Evolutionary conservation across 2,797 vertebrate species (phyloP), one percentile per base, ranked within the genome.

Genomic region (Triplophysa yarkandensis): DNA sequence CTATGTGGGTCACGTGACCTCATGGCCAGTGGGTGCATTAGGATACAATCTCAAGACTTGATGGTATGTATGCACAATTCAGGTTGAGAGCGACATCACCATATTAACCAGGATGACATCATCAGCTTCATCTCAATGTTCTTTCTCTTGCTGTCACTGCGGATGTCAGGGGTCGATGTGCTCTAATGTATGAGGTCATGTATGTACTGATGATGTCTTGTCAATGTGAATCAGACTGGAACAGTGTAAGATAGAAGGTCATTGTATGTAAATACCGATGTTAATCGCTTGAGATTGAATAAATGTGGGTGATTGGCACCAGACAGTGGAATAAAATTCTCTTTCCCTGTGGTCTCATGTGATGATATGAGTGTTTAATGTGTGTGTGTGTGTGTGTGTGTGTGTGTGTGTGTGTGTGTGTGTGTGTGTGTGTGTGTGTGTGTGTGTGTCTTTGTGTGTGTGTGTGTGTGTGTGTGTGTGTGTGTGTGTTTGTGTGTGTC

Each of bases 241-340:
- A 73, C 62, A 13, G 7, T 63, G 7, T 58, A 34, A 64, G 25
- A 4, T 6, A 48, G 55, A 23, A 65, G 48, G 23, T 28, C 13
- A 65, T 44, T 73, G 71, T 73, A 19, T n/a, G 17, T 11, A 0
- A 19, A 14, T 32, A 65, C 68, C 0, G 34, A 23, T 14, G 23
- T 28, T 13, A 41, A n/a, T 44, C n/a, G 44, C 6, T 48, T 9
- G 14, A 19, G 10, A 71, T 36, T 48, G 43, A 58, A n/a, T n/a
- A n/a, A n/a, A n/a, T n/a, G n/a, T 23, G 13, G 50, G 36, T 17
- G 19, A 36, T 19, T 7, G 17, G 30, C 44, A 19, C 55, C 41
- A 60, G 61, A 13, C 48, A 44, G 27, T 65, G 34, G 25, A 66
- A 57, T 63, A 52, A 6, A 74, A 73, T 43, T 68, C 5, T 30